Evolutionary conservation across 23 tunicate species (phyloP), one percentile per base, ranked within the genome.

Genomic region (Botrylloides violaceus): DNA sequence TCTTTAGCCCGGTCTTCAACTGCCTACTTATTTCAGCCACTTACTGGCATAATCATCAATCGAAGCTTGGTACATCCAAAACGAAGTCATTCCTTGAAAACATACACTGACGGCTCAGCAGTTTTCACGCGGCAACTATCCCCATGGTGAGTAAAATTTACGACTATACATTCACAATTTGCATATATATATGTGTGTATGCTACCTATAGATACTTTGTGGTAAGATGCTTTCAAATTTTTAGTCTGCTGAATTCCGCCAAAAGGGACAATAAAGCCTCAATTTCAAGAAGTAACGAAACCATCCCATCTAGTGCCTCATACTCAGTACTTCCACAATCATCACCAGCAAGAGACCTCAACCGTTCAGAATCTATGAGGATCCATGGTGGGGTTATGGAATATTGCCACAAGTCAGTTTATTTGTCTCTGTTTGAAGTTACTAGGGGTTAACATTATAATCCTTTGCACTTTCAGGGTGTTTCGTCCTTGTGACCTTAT

Each of bases 401-500:
- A 2, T 32, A 36, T 21, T 43, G 61, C n/a, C 90, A 80, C 43
- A 71, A 77, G 90, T 83, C 9, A 20, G 72, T 36, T n/a, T n/a
- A n/a, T n/a, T n/a, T n/a, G n/a, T n/a, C n/a, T n/a, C n/a, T n/a
- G n/a, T n/a, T n/a, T n/a, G n/a, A n/a, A n/a, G n/a, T n/a, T n/a
- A n/a, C n/a, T n/a, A n/a, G n/a, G n/a, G n/a, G n/a, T n/a, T n/a
- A n/a, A n/a, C n/a, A n/a, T n/a, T n/a, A n/a, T n/a, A n/a, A n/a
- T 49, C 76, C 15, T n/a, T n/a, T n/a, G n/a, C n/a, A n/a, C 34
- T 64, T 1, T 20, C 76, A 78, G 98, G 33, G 98, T 92, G 26
- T 92, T 92, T 62, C 83, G 98, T 7, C 84, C 93, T 9, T 85
- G 87, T 71, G 98, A 92, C 32, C 83, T 92, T 27, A 80, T 85